Evolutionary conservation across 2,797 vertebrate genomes (phyloP).

Genomic region (Argentina silus): DNA sequence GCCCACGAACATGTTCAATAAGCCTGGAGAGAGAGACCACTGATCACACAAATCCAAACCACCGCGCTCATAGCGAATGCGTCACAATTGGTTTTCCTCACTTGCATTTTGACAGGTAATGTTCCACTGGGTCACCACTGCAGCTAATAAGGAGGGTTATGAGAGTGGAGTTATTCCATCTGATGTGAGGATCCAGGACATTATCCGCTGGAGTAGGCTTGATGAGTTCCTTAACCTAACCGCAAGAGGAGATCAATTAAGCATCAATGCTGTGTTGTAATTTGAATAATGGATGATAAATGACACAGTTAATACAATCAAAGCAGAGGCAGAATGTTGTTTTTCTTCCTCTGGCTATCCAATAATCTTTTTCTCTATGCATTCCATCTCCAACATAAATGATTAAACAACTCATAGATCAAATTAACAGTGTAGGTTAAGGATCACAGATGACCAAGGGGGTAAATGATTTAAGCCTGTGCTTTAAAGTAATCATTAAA

Average conservation of each 20-base stretch:
- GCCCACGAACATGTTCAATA: slow-evolving; percentile 47
- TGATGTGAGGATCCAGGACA: slow-evolving; percentile 66
- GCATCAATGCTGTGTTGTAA: slow-evolving; percentile 51
- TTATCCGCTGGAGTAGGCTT: slow-evolving; percentile 53
- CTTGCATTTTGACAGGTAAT: slow-evolving; percentile 54
- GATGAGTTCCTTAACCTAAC: slow-evolving; percentile 59
- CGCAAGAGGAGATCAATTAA: slow-evolving; percentile 61
- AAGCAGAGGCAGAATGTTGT: slow-evolving; percentile 44
- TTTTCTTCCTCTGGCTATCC: slow-evolving; percentile 40
- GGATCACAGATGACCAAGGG: slow-evolving; percentile 30
- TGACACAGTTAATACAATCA: slow-evolving; percentile 64
- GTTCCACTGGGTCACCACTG: slow-evolving; percentile 60
- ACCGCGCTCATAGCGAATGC: slow-evolving; percentile 17
- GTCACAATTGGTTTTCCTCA: slow-evolving; percentile 60
- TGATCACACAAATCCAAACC: slow-evolving; percentile 23
- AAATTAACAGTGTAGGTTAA: slow-evolving; percentile 39
- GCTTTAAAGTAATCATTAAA: not conserved
- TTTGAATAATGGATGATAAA: slow-evolving; percentile 70
- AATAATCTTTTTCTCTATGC: slow-evolving; percentile 33
- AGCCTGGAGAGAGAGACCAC: slow-evolving; percentile 39
- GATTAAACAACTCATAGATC: slow-evolving; percentile 58
- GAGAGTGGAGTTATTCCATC: slow-evolving; percentile 69
- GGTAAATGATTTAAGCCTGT: slow-evolving; percentile 20
- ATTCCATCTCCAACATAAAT: slow-evolving; percentile 44
- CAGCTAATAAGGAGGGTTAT: slow-evolving; percentile 77